Conservation (phyloP, 2,113 vertebrate genomes). For the Ginglymostoma cirratum region DNA sequence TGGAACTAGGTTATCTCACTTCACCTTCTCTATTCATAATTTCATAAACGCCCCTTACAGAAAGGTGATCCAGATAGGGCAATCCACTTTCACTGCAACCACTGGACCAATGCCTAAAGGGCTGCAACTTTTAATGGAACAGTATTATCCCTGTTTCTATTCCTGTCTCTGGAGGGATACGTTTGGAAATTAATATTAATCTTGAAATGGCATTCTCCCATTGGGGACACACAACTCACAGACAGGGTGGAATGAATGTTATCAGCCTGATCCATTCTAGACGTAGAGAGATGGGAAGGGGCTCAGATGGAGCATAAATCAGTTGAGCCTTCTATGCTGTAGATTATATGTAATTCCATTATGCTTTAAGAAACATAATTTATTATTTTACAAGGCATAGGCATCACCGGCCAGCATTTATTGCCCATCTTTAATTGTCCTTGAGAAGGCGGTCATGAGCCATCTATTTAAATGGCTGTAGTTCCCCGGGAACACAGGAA, state of each 20-base stretch:
- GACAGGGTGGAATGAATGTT: not conserved
- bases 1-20: not conserved
- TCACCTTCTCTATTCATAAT: not conserved
- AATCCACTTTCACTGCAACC: not conserved
- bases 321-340: not conserved
- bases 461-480: too few relatives aligned
- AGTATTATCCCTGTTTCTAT: not conserved
- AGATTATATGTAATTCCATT: not conserved
- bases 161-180: not conserved
- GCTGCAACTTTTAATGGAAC: not conserved
- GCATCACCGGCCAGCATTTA: too few relatives aligned
- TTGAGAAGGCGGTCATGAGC: too few relatives aligned
- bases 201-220: not conserved
- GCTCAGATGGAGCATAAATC: not conserved
- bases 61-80: not conserved
- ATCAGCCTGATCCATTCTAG: not conserved
- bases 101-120: not conserved
- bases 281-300: not conserved
- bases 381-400: too few relatives aligned
- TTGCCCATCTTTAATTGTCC: too few relatives aligned
- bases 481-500: too few relatives aligned
- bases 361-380: too few relatives aligned
- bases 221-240: not conserved
- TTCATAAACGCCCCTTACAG: not conserved
- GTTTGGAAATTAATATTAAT: not conserved